Percentiles rank a stretch among this genome's conserved stretches.
These are phyloP conservation scores for Tetropium fuscum DNA, from an alignment of 2,888 invertebrate genomes.

Conservation along the genomic window DNA sequence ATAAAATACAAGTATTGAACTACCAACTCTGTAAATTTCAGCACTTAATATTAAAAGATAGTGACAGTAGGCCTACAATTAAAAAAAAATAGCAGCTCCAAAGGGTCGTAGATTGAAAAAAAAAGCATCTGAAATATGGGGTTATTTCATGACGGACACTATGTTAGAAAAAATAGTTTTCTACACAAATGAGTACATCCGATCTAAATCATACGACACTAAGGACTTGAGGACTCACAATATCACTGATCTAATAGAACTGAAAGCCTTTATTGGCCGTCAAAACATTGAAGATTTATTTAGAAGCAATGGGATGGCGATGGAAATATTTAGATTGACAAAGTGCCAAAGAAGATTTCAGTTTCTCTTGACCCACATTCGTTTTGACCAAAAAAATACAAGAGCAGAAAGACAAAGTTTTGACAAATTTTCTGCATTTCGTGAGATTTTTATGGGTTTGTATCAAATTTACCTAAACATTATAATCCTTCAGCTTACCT, in stretches of 20 bases:
- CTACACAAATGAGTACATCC: constrained; percentile 2
- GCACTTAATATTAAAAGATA: too few species aligned
- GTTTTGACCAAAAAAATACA: constrained; percentile 18
- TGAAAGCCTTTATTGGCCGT: constrained; percentile 21
- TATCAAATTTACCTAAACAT: constrained; percentile 15
- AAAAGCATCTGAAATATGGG: constrained; percentile 7
- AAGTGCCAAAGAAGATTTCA: constrained; percentile 27
- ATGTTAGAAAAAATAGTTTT: constrained; percentile 12
- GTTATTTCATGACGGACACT: constrained; percentile 1
- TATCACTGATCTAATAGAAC: constrained; percentile 19
- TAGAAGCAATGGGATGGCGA: constrained; percentile 11
- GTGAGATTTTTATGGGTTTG: constrained; percentile 23
- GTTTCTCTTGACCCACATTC: constrained; percentile 9
- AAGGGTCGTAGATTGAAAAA: background rate
- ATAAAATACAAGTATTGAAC: too few species aligned
- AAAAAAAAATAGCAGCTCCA: too few species aligned
- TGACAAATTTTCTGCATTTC: constrained; percentile 22
- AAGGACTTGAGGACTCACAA: background rate
- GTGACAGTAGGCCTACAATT: too few species aligned
- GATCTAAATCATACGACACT: constrained; percentile 4
- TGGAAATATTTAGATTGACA: constrained; percentile 27
- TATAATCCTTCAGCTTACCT: constrained; percentile 5
- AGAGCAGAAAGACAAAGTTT: constrained; percentile 9
- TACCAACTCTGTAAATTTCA: too few species aligned
- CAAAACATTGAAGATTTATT: constrained; percentile 20